These are phyloP conservation scores for Catocala fraxini DNA, from an alignment of 2,888 invertebrate species.

Conservation along the genomic window DNA sequence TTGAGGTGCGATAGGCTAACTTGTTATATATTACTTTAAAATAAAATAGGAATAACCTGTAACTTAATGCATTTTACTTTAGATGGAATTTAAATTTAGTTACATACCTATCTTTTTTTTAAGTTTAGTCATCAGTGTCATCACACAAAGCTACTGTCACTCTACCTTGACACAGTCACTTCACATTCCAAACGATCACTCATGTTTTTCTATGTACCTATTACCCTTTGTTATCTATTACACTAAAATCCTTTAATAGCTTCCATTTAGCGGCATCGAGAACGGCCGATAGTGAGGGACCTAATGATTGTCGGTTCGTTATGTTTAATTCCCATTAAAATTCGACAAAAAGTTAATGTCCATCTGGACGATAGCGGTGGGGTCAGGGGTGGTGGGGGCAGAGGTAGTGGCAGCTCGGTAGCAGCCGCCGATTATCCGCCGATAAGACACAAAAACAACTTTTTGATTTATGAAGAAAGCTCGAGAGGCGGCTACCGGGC, in stretches of 20 bases:
- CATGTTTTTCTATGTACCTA: constrained; percentile 37
- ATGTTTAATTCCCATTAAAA: constrained; percentile 74
- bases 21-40: too few species aligned
- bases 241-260: constrained; percentile 72
- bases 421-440: constrained; percentile 83
- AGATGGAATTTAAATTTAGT: too few species aligned
- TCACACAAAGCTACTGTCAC: too few species aligned
- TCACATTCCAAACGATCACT: constrained; percentile 36
- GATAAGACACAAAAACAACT: constrained; percentile 85
- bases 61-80: too few species aligned
- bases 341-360: constrained; percentile 76
- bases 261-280: constrained; percentile 65
- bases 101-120: too few species aligned
- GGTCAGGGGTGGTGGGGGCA: constrained; percentile 42
- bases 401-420: constrained; percentile 69
- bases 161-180: constrained; percentile 5
- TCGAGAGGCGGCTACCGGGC: constrained; percentile 81
- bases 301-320: constrained; percentile 71
- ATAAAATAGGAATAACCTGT: too few species aligned
- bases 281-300: constrained; percentile 58
- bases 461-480: constrained; percentile 87
- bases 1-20: too few species aligned
- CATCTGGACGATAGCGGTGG: constrained; percentile 59
- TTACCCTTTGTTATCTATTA: constrained; percentile 64
- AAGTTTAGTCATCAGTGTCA: too few species aligned